A percentile compares a stretch with the other conserved stretches of the same genome.
Evolutionary conservation across 2,888 invertebrate species (phyloP).

Genomic region (Cepaea hortensis): DNA sequence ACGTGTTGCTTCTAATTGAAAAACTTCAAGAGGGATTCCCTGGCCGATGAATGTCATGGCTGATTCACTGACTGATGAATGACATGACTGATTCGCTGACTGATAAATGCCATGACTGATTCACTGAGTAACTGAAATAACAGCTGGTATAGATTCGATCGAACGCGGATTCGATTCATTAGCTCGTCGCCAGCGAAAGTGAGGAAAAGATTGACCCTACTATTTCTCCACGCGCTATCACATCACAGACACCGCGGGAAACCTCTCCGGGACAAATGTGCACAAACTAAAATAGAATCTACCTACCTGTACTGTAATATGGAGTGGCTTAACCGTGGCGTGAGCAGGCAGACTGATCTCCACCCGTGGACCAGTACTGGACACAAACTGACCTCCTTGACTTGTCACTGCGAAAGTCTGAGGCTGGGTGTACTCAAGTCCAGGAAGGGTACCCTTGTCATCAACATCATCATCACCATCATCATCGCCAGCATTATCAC

Average conservation of each 20-base stretch:
- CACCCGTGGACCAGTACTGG: conserved; percentile 61
- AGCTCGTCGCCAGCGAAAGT: no score
- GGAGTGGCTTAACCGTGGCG: conserved; percentile 60
- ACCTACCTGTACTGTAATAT: conserved; percentile 70
- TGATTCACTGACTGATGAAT: neutral
- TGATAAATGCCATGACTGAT: neutral
- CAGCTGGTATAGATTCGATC: no score
- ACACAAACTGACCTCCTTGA: conserved; percentile 69
- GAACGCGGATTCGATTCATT: no score
- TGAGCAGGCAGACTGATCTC: conserved; percentile 68
- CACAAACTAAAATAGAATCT: neutral
- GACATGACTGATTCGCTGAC: neutral
- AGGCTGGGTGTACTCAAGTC: conserved; percentile 53
- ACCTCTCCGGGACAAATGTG: no score
- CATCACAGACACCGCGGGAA: no score
- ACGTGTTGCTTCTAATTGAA: no score
- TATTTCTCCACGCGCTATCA: no score
- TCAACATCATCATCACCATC: neutral
- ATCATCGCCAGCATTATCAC: neutral
- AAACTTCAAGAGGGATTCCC: no score
- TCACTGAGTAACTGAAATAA: no score
- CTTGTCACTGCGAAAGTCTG: conserved; percentile 69
- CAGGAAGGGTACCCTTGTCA: conserved; percentile 36
- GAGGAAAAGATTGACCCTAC: no score
- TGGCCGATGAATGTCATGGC: neutral